Conservation (phyloP, 2,113 vertebrate genomes). For the Phalacrocorax aristotelis region DNA sequence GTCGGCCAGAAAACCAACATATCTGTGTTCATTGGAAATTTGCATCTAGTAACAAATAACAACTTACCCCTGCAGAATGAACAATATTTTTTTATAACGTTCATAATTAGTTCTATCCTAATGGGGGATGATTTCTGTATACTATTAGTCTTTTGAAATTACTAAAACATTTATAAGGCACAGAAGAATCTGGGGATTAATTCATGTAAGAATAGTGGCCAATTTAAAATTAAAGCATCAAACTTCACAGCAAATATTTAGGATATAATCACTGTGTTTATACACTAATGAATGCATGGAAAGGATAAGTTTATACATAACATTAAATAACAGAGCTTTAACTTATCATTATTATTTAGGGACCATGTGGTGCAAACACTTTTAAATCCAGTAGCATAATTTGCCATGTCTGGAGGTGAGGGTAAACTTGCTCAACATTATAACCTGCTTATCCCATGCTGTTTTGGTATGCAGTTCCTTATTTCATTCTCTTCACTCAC, state of each 20-base stretch:
- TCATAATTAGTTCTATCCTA: background rate
- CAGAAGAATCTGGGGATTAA: background rate
- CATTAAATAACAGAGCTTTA: background rate
- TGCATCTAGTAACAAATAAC: background rate
- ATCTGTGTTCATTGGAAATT: background rate
- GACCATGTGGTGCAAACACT: background rate
- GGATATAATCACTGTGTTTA: conserved; percentile 18
- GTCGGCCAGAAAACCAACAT: background rate
- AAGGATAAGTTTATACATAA: background rate
- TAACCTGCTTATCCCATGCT: background rate
- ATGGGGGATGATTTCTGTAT: background rate
- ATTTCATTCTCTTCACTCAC: background rate
- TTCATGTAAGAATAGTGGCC: background rate
- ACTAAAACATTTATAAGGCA: background rate
- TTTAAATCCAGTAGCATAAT: conserved; percentile 10
- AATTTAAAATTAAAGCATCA: conserved; percentile 30
- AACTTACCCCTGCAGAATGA: background rate
- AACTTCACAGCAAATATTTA: background rate
- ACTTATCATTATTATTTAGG: conserved; percentile 22
- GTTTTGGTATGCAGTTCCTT: background rate
- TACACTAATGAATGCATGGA: background rate
- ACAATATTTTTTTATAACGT: background rate
- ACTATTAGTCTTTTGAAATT: background rate
- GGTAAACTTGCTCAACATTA: conserved; percentile 15
- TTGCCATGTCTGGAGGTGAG: conserved; percentile 13